Percentiles rank a stretch among this genome's conserved stretches.
phyloP scores from a whole-genome alignment of 2,888 invertebrate species.

The Cabera pusaria region DNA sequence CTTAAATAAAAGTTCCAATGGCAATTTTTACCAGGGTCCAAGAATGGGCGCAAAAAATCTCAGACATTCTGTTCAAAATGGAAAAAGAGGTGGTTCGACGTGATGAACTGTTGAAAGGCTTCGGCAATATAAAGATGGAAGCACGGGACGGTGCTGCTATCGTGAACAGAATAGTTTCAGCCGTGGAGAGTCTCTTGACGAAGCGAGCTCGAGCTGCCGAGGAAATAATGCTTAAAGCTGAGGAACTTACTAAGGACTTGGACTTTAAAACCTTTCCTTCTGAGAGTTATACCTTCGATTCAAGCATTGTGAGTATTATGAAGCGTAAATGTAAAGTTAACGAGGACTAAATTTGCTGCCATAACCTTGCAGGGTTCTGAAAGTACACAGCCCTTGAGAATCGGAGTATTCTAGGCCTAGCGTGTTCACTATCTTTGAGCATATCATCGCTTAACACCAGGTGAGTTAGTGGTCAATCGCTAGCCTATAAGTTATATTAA shows the following conservation, averaged over 20 bases:
- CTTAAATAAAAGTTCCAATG: too few relatives aligned
- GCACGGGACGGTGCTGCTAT: slow-evolving; percentile 61
- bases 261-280: slow-evolving; percentile 37
- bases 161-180: slow-evolving; percentile 56
- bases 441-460: too few relatives aligned
- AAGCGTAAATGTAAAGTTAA: too few relatives aligned
- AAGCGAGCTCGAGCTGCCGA: slow-evolving; percentile 59
- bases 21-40: slow-evolving; percentile 50
- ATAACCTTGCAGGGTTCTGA: too few relatives aligned
- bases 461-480: too few relatives aligned
- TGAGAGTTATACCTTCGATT: slow-evolving; percentile 50
- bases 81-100: slow-evolving; percentile 60
- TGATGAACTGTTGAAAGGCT: slow-evolving; percentile 54
- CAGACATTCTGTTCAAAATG: slow-evolving; percentile 48
- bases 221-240: slow-evolving; percentile 64
- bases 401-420: too few relatives aligned
- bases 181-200: slow-evolving; percentile 53
- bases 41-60: slow-evolving; percentile 65
- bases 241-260: slow-evolving; percentile 48
- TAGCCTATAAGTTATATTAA: too few relatives aligned
- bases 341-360: too few relatives aligned
- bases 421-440: too few relatives aligned
- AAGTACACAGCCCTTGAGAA: too few relatives aligned
- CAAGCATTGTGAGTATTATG: slow-evolving; percentile 66
- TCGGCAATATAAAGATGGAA: slow-evolving; percentile 54